Conservation (phyloP, 2,113 vertebrate genomes). For the Arothron firmamentum region DNA sequence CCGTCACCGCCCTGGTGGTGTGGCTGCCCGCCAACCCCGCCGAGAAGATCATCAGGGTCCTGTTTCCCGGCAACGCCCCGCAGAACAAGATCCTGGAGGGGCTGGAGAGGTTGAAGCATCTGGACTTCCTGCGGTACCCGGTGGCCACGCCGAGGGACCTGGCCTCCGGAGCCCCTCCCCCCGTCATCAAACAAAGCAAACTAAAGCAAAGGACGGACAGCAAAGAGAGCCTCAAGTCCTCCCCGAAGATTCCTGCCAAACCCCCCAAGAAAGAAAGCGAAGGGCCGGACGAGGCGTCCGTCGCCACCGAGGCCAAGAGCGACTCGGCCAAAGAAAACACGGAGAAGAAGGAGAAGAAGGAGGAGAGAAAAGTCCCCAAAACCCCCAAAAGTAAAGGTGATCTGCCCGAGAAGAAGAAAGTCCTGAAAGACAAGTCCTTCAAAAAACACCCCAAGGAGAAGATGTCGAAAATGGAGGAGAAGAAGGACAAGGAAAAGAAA, state of each 20-base stretch:
- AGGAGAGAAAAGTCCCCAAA: constrained; percentile 81
- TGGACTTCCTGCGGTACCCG: constrained; percentile 93
- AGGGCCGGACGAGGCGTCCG: constrained; percentile 75
- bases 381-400: constrained; percentile 82
- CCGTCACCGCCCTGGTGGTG: constrained; percentile 92
- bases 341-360: constrained; percentile 79
- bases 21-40: constrained; percentile 93
- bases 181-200: constrained; percentile 88
- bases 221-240: constrained; percentile 94
- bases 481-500: constrained; percentile 96
- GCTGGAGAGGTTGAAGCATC: constrained; percentile 92
- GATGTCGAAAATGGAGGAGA: constrained; percentile 91
- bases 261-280: constrained; percentile 81
- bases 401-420: constrained; percentile 89
- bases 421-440: constrained; percentile 86
- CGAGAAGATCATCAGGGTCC: constrained; percentile 93
- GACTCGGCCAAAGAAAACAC: constrained; percentile 84
- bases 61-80: constrained; percentile 97
- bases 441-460: constrained; percentile 94
- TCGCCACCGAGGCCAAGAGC: constrained; percentile 78
- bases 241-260: constrained; percentile 82
- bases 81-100: constrained; percentile 98
- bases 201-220: constrained; percentile 94
- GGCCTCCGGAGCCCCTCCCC: constrained; percentile 79
- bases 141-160: constrained; percentile 93